Conservation (phyloP, 2,888 invertebrate genomes). For the Chrysina gloriosa region DNA sequence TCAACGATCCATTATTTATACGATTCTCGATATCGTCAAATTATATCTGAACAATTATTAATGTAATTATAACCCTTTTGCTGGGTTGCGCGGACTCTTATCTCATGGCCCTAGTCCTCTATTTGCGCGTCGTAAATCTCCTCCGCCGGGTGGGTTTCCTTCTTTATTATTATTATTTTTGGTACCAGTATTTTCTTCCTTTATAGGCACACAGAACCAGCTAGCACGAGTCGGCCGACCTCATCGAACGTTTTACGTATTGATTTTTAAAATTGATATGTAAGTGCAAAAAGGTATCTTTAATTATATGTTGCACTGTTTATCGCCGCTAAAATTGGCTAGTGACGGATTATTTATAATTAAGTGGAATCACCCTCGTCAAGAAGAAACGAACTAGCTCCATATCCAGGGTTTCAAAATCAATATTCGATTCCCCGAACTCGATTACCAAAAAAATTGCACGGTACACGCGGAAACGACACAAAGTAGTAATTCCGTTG, state of each 20-base stretch:
- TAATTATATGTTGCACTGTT: constrained; percentile 38
- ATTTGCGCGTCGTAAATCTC: constrained; percentile 34
- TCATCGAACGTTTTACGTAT: constrained; percentile 16
- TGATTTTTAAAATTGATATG: constrained; percentile 43
- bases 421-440: constrained; percentile 25
- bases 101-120: constrained; percentile 27
- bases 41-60: constrained; percentile 44
- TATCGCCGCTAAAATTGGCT: constrained; percentile 37
- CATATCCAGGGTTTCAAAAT: neutral
- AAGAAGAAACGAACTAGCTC: constrained; percentile 1
- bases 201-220: constrained; percentile 2
- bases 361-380: neutral
- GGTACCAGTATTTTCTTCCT: neutral
- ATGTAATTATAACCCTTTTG: constrained; percentile 43
- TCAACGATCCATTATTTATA: constrained; percentile 39
- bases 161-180: constrained; percentile 28
- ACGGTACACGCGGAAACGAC: constrained; percentile 8
- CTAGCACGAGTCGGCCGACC: neutral
- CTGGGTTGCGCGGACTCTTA: constrained; percentile 27
- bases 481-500: constrained; percentile 9
- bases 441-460: constrained; percentile 12
- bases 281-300: constrained; percentile 35
- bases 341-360: constrained; percentile 16
- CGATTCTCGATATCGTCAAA: constrained; percentile 41
- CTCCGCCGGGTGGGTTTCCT: constrained; percentile 15